Conservation (phyloP, 2,888 invertebrate species). For the Odontocolon sp. region DNA sequence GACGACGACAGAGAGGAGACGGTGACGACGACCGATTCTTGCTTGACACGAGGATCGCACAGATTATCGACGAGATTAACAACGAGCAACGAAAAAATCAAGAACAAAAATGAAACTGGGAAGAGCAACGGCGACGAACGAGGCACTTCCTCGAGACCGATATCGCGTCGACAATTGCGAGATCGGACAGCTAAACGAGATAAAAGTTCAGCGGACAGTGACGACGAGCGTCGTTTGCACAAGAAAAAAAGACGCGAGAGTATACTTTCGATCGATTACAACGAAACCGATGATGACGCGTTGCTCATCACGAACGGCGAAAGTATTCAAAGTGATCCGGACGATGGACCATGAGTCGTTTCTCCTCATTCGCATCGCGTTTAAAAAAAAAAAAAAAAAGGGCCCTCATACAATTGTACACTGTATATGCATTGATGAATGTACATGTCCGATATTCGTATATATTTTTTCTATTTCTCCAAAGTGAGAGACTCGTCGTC, state of each 20-base stretch:
- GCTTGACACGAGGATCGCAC: slow-evolving; percentile 33
- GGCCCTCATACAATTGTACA: not conserved
- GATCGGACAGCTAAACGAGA: slow-evolving; percentile 80
- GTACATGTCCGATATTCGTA: slow-evolving; percentile 8
- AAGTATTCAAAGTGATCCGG: slow-evolving; percentile 78
- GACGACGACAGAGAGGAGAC: slow-evolving; percentile 51
- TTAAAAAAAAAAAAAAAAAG: no score
- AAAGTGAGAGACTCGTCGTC: no score
- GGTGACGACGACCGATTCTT: slow-evolving; percentile 28
- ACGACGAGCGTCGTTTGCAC: slow-evolving; percentile 82
- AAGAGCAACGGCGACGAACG: slow-evolving; percentile 71
- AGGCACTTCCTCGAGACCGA: slow-evolving; percentile 60
- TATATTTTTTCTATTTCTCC: slow-evolving; percentile 5
- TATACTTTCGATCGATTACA: slow-evolving; percentile 88
- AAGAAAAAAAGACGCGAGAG: slow-evolving; percentile 88
- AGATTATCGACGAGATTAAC: slow-evolving; percentile 70
- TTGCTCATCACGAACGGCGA: slow-evolving; percentile 87
- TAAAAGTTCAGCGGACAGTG: slow-evolving; percentile 82
- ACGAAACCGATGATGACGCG: slow-evolving; percentile 87
- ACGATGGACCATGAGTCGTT: slow-evolving; percentile 58
- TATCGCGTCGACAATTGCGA: slow-evolving; percentile 67
- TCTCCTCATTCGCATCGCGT: no score
- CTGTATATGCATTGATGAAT: slow-evolving; percentile 7
- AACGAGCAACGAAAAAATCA: slow-evolving; percentile 55
- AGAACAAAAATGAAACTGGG: slow-evolving; percentile 55